Base-by-base conservation (phyloP, 2,113 vertebrate species). In the Eulacestoma nigropectus region DNA sequence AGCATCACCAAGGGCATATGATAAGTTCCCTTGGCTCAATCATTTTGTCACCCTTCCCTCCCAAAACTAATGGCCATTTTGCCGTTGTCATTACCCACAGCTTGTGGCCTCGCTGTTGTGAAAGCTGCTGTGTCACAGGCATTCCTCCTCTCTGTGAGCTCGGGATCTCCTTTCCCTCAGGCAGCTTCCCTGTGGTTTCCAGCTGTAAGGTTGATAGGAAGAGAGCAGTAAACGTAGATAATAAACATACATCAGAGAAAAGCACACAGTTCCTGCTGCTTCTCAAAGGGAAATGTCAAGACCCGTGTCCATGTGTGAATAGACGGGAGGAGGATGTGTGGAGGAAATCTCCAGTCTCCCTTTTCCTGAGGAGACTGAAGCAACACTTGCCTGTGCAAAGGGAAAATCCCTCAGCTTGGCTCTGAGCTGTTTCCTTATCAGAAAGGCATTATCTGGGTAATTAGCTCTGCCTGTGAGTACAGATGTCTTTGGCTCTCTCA, bases 381-480 rank as follows among this genome's bases (percentile, higher is more conserved):
- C 56, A 70, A 5, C 3, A 4, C 74, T 72, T 75, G 64, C 32
- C 39, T 63, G 22, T 18, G 74, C 56, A 70, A 68, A 87, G n/a
- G 82, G 85, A 62, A 73, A 85, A 85, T 79, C 88, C 82, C 90
- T 72, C 0, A 6, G 62, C 75, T 93, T 88, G 78, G 78, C 78
- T 88, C 69, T n/a, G 82, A 80, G 82, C 82, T 87, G 75, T 46
- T 95, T 52, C 84, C 60, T 91, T 95, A 79, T 91, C 74, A 89
- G 85, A 68, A 85, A 69, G 50, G 63, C 82, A 57, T 88, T 92
- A 94, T 85, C 88, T 90, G 83, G 67, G 76, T 95, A 94, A 97
- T 95, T 79, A 94, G 85, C 53, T 93, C 83, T 95, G 92, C 82
- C 90, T 83, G 75, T 9, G 32, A 90, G 72, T 59, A 68, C 94